These are phyloP conservation scores for Amblyjoppa proteus DNA, from an alignment of 2,888 invertebrate genomes.

Conservation along the genomic window DNA sequence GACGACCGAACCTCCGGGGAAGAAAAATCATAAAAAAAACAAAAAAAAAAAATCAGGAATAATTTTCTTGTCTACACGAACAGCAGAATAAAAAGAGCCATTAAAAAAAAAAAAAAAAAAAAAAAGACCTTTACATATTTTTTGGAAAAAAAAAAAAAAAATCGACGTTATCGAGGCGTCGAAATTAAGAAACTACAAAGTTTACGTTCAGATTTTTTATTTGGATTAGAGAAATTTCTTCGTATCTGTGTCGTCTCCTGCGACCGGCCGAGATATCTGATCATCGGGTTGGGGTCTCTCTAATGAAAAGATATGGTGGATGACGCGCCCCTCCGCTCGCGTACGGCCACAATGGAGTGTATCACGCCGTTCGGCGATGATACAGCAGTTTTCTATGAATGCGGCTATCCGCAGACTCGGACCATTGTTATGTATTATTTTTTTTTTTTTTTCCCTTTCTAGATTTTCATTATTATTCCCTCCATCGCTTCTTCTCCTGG, in stretches of 20 bases:
- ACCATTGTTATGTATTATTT: constrained; percentile 77
- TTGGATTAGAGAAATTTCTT: neutral
- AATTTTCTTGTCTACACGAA: too few relatives aligned
- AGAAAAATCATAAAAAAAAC: neutral
- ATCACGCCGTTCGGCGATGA: constrained; percentile 81
- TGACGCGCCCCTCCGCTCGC: constrained; percentile 75
- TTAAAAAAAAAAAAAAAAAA: too few relatives aligned
- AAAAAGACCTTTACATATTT: too few relatives aligned
- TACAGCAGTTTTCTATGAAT: constrained; percentile 83
- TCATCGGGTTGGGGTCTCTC: constrained; percentile 64
- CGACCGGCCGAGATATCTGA: constrained; percentile 37
- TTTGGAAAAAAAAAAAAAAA: too few relatives aligned
- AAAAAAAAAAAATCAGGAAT: too few relatives aligned
- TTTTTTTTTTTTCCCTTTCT: constrained; percentile 69
- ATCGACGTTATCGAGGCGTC: too few relatives aligned
- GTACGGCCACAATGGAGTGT: constrained; percentile 81
- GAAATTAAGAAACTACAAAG: neutral
- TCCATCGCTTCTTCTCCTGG: constrained; percentile 39
- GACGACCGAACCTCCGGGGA: neutral
- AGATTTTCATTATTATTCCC: constrained; percentile 46
- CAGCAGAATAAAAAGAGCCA: too few relatives aligned
- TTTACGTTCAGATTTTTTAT: neutral
- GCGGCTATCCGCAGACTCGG: constrained; percentile 79
- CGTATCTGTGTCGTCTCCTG: constrained; percentile 6
- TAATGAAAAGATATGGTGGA: constrained; percentile 82